Evolutionary conservation across 1,140 invertebrate genomes (phyloP).

Genomic region (Sipha flava): DNA sequence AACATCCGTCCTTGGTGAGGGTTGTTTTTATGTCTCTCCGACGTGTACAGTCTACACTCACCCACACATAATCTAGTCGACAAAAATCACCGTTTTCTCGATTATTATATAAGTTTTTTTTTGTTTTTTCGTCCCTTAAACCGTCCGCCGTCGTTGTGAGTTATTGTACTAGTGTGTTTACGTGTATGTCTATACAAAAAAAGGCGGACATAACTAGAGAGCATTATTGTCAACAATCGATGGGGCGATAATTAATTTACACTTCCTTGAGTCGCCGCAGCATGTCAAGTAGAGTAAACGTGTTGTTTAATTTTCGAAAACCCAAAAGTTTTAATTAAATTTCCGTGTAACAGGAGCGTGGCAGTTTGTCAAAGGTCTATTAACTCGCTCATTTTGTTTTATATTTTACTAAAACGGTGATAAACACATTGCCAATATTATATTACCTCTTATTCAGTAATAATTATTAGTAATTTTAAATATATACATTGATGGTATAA

Average conservation of each 20-base stretch:
- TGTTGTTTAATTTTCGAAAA: conserved; percentile 24
- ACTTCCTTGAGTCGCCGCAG: neutral
- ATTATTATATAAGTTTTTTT: conserved; percentile 8
- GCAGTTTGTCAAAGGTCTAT: neutral
- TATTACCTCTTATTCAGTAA: no score
- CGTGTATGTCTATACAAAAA: neutral
- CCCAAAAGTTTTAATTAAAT: conserved; percentile 25
- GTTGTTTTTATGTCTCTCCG: neutral
- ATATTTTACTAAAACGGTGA: no score
- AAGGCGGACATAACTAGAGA: neutral
- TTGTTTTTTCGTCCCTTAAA: neutral
- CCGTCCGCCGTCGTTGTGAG: neutral
- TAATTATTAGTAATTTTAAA: no score
- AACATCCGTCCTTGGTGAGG: neutral
- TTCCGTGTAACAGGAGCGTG: neutral
- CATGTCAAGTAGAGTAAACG: conserved; percentile 3
- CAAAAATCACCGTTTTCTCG: neutral
- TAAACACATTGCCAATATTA: no score
- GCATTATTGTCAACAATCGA: neutral
- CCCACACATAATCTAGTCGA: no score
- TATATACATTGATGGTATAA: no score
- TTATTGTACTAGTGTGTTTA: no score
- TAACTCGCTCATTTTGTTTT: no score
- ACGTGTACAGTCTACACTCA: no score
- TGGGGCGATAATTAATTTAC: conserved; percentile 13